Conservation (phyloP, 2,888 invertebrate species). For the Drosophila algonquin region DNA sequence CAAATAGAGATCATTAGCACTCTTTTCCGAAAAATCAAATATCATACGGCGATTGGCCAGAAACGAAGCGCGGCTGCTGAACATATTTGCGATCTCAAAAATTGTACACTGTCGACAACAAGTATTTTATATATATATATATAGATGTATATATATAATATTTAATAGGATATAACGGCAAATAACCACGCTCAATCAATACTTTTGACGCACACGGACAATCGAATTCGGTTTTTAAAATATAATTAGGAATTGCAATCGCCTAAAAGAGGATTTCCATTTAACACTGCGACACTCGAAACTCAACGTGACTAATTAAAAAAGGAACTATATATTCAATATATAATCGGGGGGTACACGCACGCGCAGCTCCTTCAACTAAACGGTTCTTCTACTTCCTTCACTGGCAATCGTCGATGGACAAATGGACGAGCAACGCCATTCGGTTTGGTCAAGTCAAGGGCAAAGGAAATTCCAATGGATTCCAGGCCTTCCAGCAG, state of each 20-base stretch:
- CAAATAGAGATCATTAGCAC: constrained; percentile 75
- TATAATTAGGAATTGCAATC: constrained; percentile 20
- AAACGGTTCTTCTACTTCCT: constrained; percentile 56
- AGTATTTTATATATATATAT: constrained; percentile 33
- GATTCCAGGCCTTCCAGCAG: background rate
- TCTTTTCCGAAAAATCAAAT: constrained; percentile 83
- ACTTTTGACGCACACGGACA: constrained; percentile 45
- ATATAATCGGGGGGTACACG: constrained; percentile 58
- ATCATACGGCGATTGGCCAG: constrained; percentile 82
- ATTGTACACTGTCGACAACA: constrained; percentile 59
- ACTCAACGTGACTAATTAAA: constrained; percentile 68
- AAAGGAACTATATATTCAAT: constrained; percentile 44
- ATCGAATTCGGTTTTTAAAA: constrained; percentile 36
- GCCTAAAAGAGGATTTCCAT: constrained; percentile 56
- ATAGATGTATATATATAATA: background rate
- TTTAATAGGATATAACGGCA: constrained; percentile 31
- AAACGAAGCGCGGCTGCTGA: constrained; percentile 77
- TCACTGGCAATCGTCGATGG: constrained; percentile 74
- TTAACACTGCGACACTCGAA: constrained; percentile 57
- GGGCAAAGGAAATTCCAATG: constrained; percentile 7
- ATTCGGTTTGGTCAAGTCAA: background rate
- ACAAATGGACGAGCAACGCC: constrained; percentile 76
- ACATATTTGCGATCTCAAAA: constrained; percentile 58
- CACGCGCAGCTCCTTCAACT: constrained; percentile 60
- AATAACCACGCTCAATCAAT: constrained; percentile 36